Evolutionary conservation across 2,113 vertebrate genomes (phyloP).

Genomic region (Elephas maximus): DNA sequence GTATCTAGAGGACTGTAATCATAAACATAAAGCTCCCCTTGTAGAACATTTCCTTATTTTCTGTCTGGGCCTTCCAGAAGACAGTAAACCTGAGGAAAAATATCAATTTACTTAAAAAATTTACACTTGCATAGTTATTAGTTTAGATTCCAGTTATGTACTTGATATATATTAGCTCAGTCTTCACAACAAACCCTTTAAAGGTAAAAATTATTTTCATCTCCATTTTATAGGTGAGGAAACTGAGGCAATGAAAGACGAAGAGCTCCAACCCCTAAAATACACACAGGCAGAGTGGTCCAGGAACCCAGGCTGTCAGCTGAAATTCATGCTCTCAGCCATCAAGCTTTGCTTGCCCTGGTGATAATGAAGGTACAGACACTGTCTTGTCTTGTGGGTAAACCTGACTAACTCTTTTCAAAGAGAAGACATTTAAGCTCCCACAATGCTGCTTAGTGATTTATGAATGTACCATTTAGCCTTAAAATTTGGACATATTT

Average conservation of each 20-base stretch:
- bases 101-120: background rate
- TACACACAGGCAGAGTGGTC: background rate
- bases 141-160: background rate
- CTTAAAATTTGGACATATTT: slow-evolving; percentile 66
- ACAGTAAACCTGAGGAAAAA: background rate
- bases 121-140: background rate
- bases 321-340: background rate
- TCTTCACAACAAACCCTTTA: background rate
- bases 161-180: background rate
- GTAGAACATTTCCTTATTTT: background rate
- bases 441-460: slow-evolving; percentile 4
- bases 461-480: slow-evolving; percentile 50
- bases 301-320: fast-evolving
- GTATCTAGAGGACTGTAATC: background rate
- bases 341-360: background rate
- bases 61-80: background rate
- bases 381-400: background rate
- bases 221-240: background rate
- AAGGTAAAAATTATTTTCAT: background rate
- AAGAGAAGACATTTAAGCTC: slow-evolving; percentile 32
- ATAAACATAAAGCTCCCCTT: background rate
- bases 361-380: background rate
- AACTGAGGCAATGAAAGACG: background rate
- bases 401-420: background rate
- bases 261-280: background rate